Base-by-base conservation (phyloP, 2,113 vertebrate genomes). In the Neolamprologus variostigma region DNA sequence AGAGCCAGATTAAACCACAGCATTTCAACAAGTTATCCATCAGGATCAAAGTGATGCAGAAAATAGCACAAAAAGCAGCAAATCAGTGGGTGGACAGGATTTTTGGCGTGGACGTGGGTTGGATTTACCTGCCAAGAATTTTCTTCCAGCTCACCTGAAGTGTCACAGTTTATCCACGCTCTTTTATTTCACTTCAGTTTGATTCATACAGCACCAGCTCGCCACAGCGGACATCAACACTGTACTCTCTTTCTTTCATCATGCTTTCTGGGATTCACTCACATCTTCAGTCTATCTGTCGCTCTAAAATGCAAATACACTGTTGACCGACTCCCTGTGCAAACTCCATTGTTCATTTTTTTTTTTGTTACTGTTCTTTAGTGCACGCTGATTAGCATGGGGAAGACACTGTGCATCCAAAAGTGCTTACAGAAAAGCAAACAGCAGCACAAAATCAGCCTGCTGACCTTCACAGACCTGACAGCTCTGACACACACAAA, bases 381-480 rank as follows among this genome's bases (percentile, higher is more conserved):
- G 21, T 40, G n/a, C 80, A 31, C 7, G 12, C 91, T 92, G 90
- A 93, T 93, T 94, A 92, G 85, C 90, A 91, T 92, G 90, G 80
- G 80, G 28, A 83, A 92, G 86, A 84, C 51, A 47, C 66, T n/a
- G n/a, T 26, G 83, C 85, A 80, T 85, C 86, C 78, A 83, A 89
- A 89, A 90, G 91, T 88, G 92, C 93, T 93, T 81, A 89, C 84
- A 89, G 83, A 89, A 81, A 85, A 87, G 93, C 94, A 93, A 89
- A 87, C 85, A 83, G 91, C 89, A 89, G 90, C 82, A 92, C 53
- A 86, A 92, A 93, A 84, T 80, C 88, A 86, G 91, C 79, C 83
- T 17, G 73, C 80, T 87, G 94, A 94, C 94, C 92, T 95, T 95
- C 92, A 94, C 91, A 73, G 82, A 84, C 87, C 83, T 79, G 92